Conservation (phyloP, 1,140 invertebrate genomes). For the Aethina tumida region DNA sequence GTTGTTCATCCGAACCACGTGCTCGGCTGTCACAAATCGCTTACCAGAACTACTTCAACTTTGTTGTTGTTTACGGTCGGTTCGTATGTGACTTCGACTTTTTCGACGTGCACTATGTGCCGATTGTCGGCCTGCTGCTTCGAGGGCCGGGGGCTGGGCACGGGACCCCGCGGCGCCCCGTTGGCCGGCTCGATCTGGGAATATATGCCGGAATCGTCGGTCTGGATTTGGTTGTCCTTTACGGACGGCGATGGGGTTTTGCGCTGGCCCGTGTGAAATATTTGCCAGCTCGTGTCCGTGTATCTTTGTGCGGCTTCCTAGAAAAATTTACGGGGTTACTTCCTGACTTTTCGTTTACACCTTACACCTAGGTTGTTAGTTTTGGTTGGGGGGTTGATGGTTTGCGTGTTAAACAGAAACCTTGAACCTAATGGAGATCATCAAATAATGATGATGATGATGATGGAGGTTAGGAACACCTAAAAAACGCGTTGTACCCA, state of each 20-base stretch:
- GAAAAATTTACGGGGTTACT: too few species aligned
- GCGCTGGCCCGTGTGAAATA: slow-evolving; percentile 43
- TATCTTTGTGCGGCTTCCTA: slow-evolving; percentile 45
- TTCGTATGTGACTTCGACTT: slow-evolving; percentile 21
- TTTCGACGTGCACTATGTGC: slow-evolving; percentile 20
- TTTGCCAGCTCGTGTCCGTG: slow-evolving; percentile 50
- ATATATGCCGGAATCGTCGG: slow-evolving; percentile 16
- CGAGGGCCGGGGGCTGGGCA: background rate
- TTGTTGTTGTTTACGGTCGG: slow-evolving; percentile 17
- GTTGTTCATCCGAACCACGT: too few species aligned
- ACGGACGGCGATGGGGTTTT: slow-evolving; percentile 8
- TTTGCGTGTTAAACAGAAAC: too few species aligned
- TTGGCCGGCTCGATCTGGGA: slow-evolving; percentile 2
- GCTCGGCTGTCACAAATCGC: slow-evolving; percentile 10
- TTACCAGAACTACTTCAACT: slow-evolving; percentile 24
- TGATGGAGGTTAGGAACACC: too few species aligned
- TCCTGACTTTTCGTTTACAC: too few species aligned
- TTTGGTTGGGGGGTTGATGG: too few species aligned
- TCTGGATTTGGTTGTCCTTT: slow-evolving; percentile 18
- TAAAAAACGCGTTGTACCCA: too few species aligned
- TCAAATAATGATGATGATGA: too few species aligned
- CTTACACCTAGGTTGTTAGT: too few species aligned
- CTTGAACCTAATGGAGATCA: too few species aligned
- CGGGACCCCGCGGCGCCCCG: slow-evolving; percentile 1
- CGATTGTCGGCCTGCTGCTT: slow-evolving; percentile 7